These are phyloP conservation scores for Abrostola triplasia DNA, from an alignment of 2,888 invertebrate species.

Conservation along the genomic window DNA sequence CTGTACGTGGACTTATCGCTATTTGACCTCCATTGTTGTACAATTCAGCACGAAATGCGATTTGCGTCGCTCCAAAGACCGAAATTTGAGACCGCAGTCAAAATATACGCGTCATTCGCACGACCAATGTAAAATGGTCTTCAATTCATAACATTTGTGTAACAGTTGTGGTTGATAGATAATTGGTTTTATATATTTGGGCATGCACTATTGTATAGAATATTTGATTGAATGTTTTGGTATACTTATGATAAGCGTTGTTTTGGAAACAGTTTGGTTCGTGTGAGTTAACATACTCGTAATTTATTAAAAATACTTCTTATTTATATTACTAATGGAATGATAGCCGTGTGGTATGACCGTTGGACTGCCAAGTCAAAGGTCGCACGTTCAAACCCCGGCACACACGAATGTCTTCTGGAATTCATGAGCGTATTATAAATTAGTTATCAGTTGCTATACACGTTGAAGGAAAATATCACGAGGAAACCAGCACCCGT, in stretches of 20 bases:
- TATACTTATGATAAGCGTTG: constrained; percentile 34
- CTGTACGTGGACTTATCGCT: constrained; percentile 59
- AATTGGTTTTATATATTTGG: constrained; percentile 19
- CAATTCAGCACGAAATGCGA: constrained; percentile 72
- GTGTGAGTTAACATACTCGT: no score
- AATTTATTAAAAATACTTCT: no score
- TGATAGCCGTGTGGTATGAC: no score
- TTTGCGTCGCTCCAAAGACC: constrained; percentile 60
- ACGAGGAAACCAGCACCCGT: no score
- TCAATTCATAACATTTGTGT: background rate
- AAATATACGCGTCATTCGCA: constrained; percentile 58
- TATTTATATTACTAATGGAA: no score
- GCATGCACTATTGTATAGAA: constrained; percentile 11
- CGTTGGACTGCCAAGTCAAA: no score
- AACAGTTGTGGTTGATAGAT: background rate
- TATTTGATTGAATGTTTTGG: constrained; percentile 21
- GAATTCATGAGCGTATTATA: no score
- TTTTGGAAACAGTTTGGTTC: constrained; percentile 6
- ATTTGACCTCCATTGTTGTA: constrained; percentile 67
- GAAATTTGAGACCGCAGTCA: constrained; percentile 68
- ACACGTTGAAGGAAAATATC: no score
- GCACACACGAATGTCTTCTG: no score
- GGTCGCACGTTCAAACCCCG: no score
- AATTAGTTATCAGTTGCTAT: no score
- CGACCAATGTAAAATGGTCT: constrained; percentile 19